Base-by-base conservation (phyloP, 2,888 invertebrate genomes). In the Ganaspis brasiliensis region DNA sequence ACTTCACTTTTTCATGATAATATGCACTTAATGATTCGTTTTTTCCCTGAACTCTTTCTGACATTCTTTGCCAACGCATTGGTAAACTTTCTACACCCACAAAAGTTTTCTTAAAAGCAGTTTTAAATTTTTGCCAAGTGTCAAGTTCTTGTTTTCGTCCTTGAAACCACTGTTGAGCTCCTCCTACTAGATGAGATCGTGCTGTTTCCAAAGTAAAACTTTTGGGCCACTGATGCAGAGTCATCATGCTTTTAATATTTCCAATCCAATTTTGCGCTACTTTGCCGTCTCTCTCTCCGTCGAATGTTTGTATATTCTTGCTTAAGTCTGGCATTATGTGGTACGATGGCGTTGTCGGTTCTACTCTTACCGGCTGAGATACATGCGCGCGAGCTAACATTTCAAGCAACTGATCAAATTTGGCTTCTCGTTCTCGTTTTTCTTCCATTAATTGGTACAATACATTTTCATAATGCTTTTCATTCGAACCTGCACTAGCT, bases 91-190 rank as follows among this genome's bases (percentile, higher is more conserved):
- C 61, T 61, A 21, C 9, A 26, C 61, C 24, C 12, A 61, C 31
- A 61, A 61, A 61, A n/a, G 61, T 61, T 24, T 61, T 61, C 61
- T 16, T 61, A 61, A 61, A 61, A 61, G 24, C 61, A 21, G 26
- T 26, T 16, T 61, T 9, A 14, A 61, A 61, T 24, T 19, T 24
- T 16, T n/a, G 61, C 19, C 61, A 61, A 21, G 19, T 26, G 8
- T 16, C 5, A 2, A 31, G 6, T 31, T 31, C 31, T 31, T 31
- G 2, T 6, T 31, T 31, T 6, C 31, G 31, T 31, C 31, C 31
- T 40, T 19, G 14, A 16, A 40, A 40, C 45, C 70, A 70, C n/a
- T 70, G 16, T 40, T 37, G 37, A 12, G 70, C 70, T 31, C 40
- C 70, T 21, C 45, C 40, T 45, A 31, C 35, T n/a, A 40, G 40